Base-by-base conservation (phyloP, 2,797 vertebrate species). In the Meriones psammophilus region DNA sequence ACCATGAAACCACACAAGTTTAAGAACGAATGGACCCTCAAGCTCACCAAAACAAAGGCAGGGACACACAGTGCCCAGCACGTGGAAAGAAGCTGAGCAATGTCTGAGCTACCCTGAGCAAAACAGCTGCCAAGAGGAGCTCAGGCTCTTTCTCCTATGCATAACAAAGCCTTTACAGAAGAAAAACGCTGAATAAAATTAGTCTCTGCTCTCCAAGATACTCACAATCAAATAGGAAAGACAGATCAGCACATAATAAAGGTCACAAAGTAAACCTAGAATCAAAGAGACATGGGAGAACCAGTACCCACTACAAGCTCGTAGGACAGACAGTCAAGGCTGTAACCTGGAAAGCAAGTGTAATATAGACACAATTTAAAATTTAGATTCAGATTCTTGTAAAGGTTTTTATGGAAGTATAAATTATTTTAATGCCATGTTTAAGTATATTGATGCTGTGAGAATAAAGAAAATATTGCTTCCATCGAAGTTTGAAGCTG, bases 401-500 rank as follows among this genome's bases (percentile, higher is more conserved):
- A 66, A 17, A 94, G 64, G 64, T 91, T 96, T 97, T 95, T 58
- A 83, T 62, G 42, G 15, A 94, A 87, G 80, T 84, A 88, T 60
- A 91, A 92, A 94, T 68, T 69, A 76, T 95, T 86, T 93, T 87
- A 96, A 91, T 73, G 28, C 58, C 50, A 90, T n/a, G 94, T 81
- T 93, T 94, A 93, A 92, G 30, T 83, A 26, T n/a, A 92, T 0
- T 87, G 69, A 93, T 96, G 9, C 28, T 93, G 64, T 90, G 88
- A 46, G 73, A 96, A 92, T 62, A 95, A 60, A 94, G 77, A 89
- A 93, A 95, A 88, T 92, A 92, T 10, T 96, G 58, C 89, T 81
- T 78, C 56, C 2, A 30, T 30, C 92, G 76, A 50, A 96, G 78
- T 95, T 87, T 97, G 90, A 97, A 97, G 94, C 80, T 95, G 36